These are phyloP conservation scores for Elephas maximus DNA, from an alignment of 2,113 vertebrate species.

Conservation along the genomic window DNA sequence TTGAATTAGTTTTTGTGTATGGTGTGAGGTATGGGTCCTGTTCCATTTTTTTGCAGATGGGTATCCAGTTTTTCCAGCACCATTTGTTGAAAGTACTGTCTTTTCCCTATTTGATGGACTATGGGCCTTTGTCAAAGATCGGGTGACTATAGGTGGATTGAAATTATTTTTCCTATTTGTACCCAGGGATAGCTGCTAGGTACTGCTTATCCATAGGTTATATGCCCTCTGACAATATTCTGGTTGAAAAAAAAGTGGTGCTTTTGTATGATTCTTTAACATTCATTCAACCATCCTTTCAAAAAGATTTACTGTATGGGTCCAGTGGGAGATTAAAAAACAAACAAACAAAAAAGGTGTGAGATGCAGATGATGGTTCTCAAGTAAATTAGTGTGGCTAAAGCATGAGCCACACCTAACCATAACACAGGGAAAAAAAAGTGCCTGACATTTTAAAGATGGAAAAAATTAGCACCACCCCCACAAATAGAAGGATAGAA, in stretches of 20 bases:
- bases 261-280: slow-evolving; percentile 34
- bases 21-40: no score
- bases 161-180: slow-evolving; percentile 42
- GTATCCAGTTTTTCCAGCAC: no score
- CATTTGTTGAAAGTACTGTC: no score
- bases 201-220: slow-evolving; percentile 3
- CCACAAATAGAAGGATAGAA: neutral
- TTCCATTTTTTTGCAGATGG: no score
- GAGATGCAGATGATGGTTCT: slow-evolving; percentile 25
- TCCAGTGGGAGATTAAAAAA: neutral
- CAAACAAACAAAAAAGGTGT: neutral
- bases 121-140: no score
- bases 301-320: neutral
- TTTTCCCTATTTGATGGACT: no score
- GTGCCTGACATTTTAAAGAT: neutral
- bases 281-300: neutral
- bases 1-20: no score
- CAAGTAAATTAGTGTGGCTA: neutral
- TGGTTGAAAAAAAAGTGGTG: neutral
- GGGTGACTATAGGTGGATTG: no score
- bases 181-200: neutral
- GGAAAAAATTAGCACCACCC: neutral
- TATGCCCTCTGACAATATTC: neutral
- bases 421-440: neutral
- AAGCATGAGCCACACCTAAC: neutral